Base-by-base conservation (phyloP, 2,113 vertebrate genomes). In the Petrocephalus microphthalmus region DNA sequence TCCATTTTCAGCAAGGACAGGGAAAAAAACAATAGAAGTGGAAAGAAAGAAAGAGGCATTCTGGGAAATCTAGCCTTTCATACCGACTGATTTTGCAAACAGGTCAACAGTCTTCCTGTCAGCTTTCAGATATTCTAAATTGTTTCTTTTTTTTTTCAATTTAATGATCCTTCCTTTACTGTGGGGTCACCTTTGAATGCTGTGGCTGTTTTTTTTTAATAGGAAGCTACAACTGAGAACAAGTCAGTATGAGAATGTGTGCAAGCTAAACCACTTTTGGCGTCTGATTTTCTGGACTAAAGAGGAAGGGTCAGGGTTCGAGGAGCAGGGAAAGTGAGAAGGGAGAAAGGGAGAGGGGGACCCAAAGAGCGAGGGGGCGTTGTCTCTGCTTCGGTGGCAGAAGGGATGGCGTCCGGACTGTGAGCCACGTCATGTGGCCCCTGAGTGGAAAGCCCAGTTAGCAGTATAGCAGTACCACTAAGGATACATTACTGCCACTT, bases 1-100 rank as follows among this genome's bases (percentile, higher is more conserved):
- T 86, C 45, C 84, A 54, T 84, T 78, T 86, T 84, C 83, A 85
- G 57, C 19, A 71, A 88, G 83, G 56, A 88, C 54, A 88, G 20
- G 7, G 20, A 19, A 22, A 22, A 52, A 37, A 37, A 83, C 78
- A 49, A 15, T 29, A 51, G 0, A 53, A 53, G 8, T 53, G 22
- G 13, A 87, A 29, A 71, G 49, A 47, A 51, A 7, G 2, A 49
- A 78, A 88, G 56, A 88, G 42, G 22, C 17, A 33, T 20, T 71
- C 25, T 42, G 25, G 13, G 85, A 60, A 86, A 64, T 22, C 33
- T 20, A 64, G 0, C 42, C 56, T 86, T 60, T 60, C 47, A 25
- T 56, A 64, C 15, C 20, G 3, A 86, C 15, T 45, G 85, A 86
- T 47, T 86, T 60, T 56, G 54, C 19, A 60, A 86, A 60, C 15